Evolutionary conservation across 2,113 vertebrate genomes (phyloP), one percentile per base, ranked within the genome.

Genomic region (Ceyx margarethae): DNA sequence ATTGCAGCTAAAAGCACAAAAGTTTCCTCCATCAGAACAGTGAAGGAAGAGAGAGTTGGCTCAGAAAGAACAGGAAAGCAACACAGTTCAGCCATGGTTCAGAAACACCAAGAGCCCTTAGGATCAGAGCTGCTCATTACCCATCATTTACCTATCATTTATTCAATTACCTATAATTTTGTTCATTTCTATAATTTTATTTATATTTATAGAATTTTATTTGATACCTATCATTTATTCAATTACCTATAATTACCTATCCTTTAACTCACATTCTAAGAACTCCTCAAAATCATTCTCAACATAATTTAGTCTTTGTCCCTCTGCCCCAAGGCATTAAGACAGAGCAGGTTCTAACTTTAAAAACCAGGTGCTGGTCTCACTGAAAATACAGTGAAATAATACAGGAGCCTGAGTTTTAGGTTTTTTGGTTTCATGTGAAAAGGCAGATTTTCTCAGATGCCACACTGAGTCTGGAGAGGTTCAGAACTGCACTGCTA

Each of bases 301-400:
- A 37, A 1, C 20, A 23, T 8, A 45, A 51, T 61, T 21, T 13
- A 56, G 15, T 29, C 31, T 51, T 33, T 7, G 6, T 10, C n/a
- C 2, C 15, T 19, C 56, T 74, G 4, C 17, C 19, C n/a, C 17
- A 5, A 0, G 1, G 29, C 46, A 57, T 56, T 40, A 35, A 54
- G 58, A 48, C 31, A 53, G 4, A 53, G 4, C 20, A 45, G 13
- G 40, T 29, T 76, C 61, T 56, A 46, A 72, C 46, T 46, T 46
- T 46, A 46, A 21, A 46, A 46, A 46, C 46, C 20, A 46, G 46
- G 10, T 46, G 46, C 46, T 37, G 37, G 37, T 37, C 37, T 37
- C 37, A 37, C 26, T 61, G 31, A 19, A 79, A 66, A 54, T 29
- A 5, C 10, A 13, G 20, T 56, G 10, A 46, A 22, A 35, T 4